phyloP scores from a whole-genome alignment of 2,888 invertebrate species.

The Hydrotaea diabolus region DNA sequence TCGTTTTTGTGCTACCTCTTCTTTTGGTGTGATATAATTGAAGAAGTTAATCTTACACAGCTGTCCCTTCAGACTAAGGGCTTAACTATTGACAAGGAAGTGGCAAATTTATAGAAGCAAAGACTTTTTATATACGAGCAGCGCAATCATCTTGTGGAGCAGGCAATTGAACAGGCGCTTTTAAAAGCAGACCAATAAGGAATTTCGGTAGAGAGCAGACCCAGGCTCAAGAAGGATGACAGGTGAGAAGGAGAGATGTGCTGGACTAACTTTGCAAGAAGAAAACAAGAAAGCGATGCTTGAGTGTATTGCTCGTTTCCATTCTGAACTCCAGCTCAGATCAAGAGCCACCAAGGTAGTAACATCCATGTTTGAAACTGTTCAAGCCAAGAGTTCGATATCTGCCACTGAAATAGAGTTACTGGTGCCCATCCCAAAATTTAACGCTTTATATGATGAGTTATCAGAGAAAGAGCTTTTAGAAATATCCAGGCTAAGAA shows the following conservation, averaged over 20 bases:
- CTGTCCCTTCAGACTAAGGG: neutral
- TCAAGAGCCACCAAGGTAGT: slow-evolving; percentile 1
- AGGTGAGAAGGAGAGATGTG: too few species aligned
- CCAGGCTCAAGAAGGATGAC: too few species aligned
- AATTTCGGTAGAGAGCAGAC: slow-evolving; percentile 14
- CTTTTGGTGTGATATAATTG: slow-evolving; percentile 21
- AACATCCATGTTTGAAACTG: neutral
- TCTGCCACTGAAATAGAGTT: neutral
- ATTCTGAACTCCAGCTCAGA: slow-evolving; percentile 10
- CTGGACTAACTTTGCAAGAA: too few species aligned
- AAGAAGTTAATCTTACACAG: slow-evolving; percentile 14
- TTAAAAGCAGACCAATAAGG: neutral
- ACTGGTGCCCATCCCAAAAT: neutral
- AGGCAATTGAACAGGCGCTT: slow-evolving; percentile 14
- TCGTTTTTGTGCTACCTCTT: slow-evolving; percentile 9
- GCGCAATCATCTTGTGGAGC: neutral
- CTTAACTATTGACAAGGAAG: neutral
- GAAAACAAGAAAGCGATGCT: neutral
- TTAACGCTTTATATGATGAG: neutral
- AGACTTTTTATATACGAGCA: neutral
- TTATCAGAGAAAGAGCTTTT: neutral
- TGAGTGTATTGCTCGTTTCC: neutral
- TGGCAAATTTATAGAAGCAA: neutral
- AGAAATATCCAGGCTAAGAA: slow-evolving; percentile 1
- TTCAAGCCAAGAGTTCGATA: neutral